phyloP scores from a whole-genome alignment of 2,113 vertebrate genomes.

The Hipposideros armiger region DNA sequence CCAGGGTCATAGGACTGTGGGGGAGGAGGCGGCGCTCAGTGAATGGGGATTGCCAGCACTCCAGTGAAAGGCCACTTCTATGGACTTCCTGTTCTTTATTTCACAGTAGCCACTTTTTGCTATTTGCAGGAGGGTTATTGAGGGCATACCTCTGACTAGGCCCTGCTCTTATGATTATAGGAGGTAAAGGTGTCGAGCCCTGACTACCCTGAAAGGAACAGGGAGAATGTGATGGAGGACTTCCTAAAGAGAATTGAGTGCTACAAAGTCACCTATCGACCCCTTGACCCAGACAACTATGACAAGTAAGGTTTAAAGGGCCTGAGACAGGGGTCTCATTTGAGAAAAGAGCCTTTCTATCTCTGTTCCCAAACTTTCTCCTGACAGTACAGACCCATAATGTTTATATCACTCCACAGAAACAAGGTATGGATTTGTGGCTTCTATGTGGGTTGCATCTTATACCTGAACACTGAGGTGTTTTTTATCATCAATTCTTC shows the following conservation, averaged over 20 bases:
- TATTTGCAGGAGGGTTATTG: not conserved
- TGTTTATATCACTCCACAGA: not conserved
- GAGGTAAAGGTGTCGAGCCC: constrained; percentile 99
- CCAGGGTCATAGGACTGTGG: constrained; percentile 58
- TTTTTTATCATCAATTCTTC: not conserved
- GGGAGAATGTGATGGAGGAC: constrained; percentile 98
- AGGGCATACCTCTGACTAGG: constrained; percentile 7
- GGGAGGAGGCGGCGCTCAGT: not conserved
- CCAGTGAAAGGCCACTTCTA: not conserved
- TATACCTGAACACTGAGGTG: not conserved
- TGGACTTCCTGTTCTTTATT: not conserved
- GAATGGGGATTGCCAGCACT: not conserved
- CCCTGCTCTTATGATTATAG: constrained; percentile 83
- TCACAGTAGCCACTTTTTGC: not conserved
- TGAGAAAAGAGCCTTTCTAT: not conserved
- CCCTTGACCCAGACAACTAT: constrained; percentile 94
- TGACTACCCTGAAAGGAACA: constrained; percentile 95
- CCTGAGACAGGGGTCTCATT: not conserved
- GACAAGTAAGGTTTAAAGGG: constrained; percentile 93
- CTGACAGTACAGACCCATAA: not conserved
- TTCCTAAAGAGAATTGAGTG: constrained; percentile 98
- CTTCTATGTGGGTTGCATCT: not conserved
- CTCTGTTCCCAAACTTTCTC: not conserved
- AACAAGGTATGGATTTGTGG: not conserved
- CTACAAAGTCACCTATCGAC: constrained; percentile 98